A percentile compares a stretch with the other conserved stretches of the same genome.
These are phyloP conservation scores for Autographa gamma DNA, from an alignment of 2,888 invertebrate genomes.

Conservation along the genomic window DNA sequence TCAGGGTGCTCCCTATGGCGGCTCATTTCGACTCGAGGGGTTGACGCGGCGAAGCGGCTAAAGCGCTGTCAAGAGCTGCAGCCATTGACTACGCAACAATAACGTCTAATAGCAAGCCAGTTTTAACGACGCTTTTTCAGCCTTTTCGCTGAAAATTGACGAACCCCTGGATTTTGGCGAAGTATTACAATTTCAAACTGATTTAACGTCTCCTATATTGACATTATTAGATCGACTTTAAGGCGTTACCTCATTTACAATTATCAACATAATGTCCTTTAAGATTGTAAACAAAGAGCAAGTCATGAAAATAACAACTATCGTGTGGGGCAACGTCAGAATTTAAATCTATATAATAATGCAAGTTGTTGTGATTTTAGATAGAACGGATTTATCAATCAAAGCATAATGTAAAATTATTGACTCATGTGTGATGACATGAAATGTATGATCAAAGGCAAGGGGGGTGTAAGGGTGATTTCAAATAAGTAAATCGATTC, in stretches of 20 bases:
- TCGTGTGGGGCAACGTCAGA: not conserved
- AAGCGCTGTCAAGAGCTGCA: conserved; percentile 70
- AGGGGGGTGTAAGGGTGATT: not conserved
- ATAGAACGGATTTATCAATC: not conserved
- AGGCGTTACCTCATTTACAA: not conserved
- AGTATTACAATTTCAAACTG: conserved; percentile 1
- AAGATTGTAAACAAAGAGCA: not conserved
- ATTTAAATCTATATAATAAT: not conserved
- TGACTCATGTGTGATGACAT: not conserved
- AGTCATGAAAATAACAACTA: not conserved
- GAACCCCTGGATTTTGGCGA: conserved; percentile 15
- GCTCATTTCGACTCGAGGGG: conserved; percentile 69
- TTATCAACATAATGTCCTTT: not conserved
- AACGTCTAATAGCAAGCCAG: conserved; percentile 72
- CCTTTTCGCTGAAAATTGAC: conserved; percentile 26
- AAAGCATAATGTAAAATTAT: not conserved
- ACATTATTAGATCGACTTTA: not conserved
- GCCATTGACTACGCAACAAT: conserved; percentile 77
- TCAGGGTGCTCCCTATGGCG: conserved; percentile 54
- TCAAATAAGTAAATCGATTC: not conserved
- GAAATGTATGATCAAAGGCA: conserved; percentile 1
- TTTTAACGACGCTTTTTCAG: conserved; percentile 61
- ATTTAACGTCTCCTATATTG: conserved; percentile 12
- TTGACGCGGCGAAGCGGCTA: conserved; percentile 72
- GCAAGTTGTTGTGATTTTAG: conserved; percentile 1